Base-by-base conservation (phyloP, 92 coral and sea anemone genomes). In the Paramuricea clavata region DNA sequence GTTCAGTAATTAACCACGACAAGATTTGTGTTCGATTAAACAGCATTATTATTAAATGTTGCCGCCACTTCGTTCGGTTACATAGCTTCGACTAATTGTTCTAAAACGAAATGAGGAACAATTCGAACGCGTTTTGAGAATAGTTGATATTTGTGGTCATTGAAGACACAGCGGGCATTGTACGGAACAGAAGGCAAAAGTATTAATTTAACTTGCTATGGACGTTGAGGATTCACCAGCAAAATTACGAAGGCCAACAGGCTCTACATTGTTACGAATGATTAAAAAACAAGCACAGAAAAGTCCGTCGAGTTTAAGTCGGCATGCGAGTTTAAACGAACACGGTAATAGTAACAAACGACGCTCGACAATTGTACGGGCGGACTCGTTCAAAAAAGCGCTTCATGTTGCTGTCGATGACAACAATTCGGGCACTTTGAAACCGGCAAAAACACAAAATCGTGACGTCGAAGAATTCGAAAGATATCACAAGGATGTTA, bases 381-480 rank as follows among this genome's bases (percentile, higher is more conserved):
- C 49, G 5, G 84, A 79, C 52, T 79, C 84, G 16, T 79, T 79
- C 84, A 79, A 79, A 73, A 79, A 79, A 44, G 84, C 84, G 13
- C 39, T 79, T 26, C 49, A 26, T n/a, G 84, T 52, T 17, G 30
- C 62, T 13, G 65, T 10, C 33, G 84, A 56, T 31, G 44, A 78
- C 70, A 54, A 78, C 64, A 54, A 65, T 12, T 11, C 15, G 31
- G 72, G 72, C 16, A 65, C 72, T 65, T 65, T 65, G 39, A 65
- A 65, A 65, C n/a, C 72, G 19, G n/a, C 72, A 0, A 65, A 65
- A 12, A 65, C 72, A 54, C 92, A 89, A 68, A 91, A 90, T 13
- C 92, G 98, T 39, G 98, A 97, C 72, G 87, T 97, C 33, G 99
- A 97, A 78, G 98, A 91, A 39, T 89, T 97, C 13, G 88, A 90